Base-by-base conservation (phyloP, 2,888 invertebrate genomes). In the Nyleta sp. region DNA sequence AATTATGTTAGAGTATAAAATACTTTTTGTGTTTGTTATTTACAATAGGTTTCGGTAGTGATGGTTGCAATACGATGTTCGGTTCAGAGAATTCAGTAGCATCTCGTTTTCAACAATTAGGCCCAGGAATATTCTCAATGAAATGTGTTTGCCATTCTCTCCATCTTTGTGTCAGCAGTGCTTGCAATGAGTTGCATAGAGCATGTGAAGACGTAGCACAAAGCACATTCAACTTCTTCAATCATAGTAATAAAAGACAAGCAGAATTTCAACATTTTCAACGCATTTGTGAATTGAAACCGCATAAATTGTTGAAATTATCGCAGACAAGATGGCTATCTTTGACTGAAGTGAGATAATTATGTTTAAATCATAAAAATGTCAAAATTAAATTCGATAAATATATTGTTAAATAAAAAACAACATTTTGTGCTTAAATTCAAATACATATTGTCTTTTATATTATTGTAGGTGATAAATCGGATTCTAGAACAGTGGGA, bases 291-390 rank as follows among this genome's bases (percentile, higher is more conserved):
- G 52, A 84, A 55, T 68, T 82, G 5, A 80, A 84, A 75, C 81
- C 81, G 1, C 84, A 86, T 50, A 85, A 85, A 82, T 73, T 87
- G 18, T 59, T 87, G 11, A 80, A 80, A 40, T 76, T 82, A 11
- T 75, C 83, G 22, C 84, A 84, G 59, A 87, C 86, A n/a, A 76
- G 84, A 48, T 87, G 87, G 87, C 78, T 86, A 6, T 87, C 86
- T 13, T 62, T 85, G 35, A 71, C 81, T 71, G 48, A 48, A 13
- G 48, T 62, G 40, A 42, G 22, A n/a, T n/a, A n/a, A n/a, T n/a
- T n/a, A n/a, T n/a, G n/a, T n/a, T n/a, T n/a, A n/a, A n/a, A n/a
- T n/a, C n/a, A n/a, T n/a, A n/a, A n/a, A n/a, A n/a, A n/a, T n/a
- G n/a, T n/a, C n/a, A n/a, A n/a, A n/a, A n/a, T n/a, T n/a, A n/a